phyloP scores from a whole-genome alignment of 2,888 invertebrate genomes.

The Copidosoma aretas region DNA sequence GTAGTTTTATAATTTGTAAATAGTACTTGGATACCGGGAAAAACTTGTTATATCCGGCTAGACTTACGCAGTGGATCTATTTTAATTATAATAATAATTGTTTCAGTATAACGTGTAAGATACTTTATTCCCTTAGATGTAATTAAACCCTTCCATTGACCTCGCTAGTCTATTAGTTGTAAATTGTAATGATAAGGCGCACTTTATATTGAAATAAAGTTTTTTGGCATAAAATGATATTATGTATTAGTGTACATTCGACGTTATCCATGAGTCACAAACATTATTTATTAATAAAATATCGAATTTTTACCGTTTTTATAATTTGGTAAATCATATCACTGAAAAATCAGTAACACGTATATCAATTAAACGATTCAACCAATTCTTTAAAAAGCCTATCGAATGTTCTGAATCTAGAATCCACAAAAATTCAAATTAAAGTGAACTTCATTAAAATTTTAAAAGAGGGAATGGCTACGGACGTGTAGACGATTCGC shows the following conservation, averaged over 20 bases:
- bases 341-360: too few relatives aligned
- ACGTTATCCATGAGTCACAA: too few relatives aligned
- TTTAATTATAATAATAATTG: slow-evolving; percentile 8
- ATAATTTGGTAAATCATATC: neutral
- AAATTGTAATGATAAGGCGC: slow-evolving; percentile 18
- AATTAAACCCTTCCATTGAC: slow-evolving; percentile 15
- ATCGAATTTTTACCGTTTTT: slow-evolving; percentile 1
- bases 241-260: slow-evolving; percentile 22
- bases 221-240: neutral
- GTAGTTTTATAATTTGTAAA: neutral
- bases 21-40: neutral
- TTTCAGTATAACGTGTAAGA: slow-evolving; percentile 10
- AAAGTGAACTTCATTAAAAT: slow-evolving; percentile 34
- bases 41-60: neutral
- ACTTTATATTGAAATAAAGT: too few relatives aligned
- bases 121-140: slow-evolving; percentile 6
- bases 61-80: neutral
- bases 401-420: neutral
- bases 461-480: slow-evolving; percentile 40
- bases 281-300: slow-evolving; percentile 12
- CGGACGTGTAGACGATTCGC: slow-evolving; percentile 49
- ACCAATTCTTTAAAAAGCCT: neutral
- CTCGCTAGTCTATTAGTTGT: slow-evolving; percentile 28
- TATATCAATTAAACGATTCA: too few relatives aligned
- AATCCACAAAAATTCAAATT: slow-evolving; percentile 1